Evolutionary conservation across 2,797 vertebrate genomes (phyloP).

Genomic region (Pterois miles): DNA sequence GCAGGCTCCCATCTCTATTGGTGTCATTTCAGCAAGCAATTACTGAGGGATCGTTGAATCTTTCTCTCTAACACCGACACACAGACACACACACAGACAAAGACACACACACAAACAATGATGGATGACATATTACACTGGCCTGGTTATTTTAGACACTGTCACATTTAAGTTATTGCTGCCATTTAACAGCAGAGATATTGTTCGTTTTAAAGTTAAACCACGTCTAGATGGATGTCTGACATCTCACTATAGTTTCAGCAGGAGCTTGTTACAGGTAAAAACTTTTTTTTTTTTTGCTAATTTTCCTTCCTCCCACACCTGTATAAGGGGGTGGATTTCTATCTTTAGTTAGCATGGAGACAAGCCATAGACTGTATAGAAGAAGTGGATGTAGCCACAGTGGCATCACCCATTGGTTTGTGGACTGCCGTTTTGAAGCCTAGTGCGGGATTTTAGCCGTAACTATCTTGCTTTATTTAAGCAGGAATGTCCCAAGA

Average conservation of each 20-base stretch:
- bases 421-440: too few relatives aligned
- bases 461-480: too few relatives aligned
- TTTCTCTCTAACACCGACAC: slow-evolving; percentile 5
- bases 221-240: slow-evolving; percentile 11
- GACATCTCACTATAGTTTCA: slow-evolving; percentile 7
- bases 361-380: not conserved
- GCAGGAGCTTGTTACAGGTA: not conserved
- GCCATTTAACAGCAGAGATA: slow-evolving; percentile 21
- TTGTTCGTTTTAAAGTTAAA: slow-evolving; percentile 41
- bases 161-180: slow-evolving; percentile 30
- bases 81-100: slow-evolving; percentile 6
- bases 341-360: not conserved
- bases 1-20: slow-evolving; percentile 54
- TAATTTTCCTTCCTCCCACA: not conserved
- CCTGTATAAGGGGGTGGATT: not conserved
- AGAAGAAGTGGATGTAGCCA: too few relatives aligned
- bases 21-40: slow-evolving; percentile 72
- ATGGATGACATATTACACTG: slow-evolving; percentile 48
- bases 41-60: slow-evolving; percentile 59
- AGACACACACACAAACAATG: slow-evolving; percentile 38
- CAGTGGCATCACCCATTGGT: too few relatives aligned
- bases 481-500: too few relatives aligned
- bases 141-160: slow-evolving; percentile 46
- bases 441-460: too few relatives aligned
- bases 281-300: not conserved